These are phyloP conservation scores for Actinopyga echinites DNA, from an alignment of 53 echinoderm and acorn worm genomes.

Conservation along the genomic window DNA sequence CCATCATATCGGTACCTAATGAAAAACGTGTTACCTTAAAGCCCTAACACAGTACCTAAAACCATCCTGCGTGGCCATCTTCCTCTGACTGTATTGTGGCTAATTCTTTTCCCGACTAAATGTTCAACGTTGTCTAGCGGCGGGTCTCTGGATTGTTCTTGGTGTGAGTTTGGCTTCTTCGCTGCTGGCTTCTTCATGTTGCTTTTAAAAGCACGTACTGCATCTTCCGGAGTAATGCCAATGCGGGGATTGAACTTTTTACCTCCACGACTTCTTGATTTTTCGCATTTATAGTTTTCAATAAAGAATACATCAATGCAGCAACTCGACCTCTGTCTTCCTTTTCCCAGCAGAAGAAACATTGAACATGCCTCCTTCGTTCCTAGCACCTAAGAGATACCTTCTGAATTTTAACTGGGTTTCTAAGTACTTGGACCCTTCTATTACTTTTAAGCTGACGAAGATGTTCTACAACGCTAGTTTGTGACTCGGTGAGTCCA, in stretches of 20 bases:
- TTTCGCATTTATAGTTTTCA: not conserved
- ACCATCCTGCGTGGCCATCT: constrained; percentile 2
- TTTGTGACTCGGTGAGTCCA: constrained; percentile 7
- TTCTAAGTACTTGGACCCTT: constrained; percentile 5
- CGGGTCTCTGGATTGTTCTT: not conserved
- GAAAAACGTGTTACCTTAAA: not conserved
- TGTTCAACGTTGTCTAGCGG: not conserved
- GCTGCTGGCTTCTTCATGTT: not conserved
- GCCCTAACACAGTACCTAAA: not conserved
- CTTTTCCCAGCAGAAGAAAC: constrained; percentile 32
- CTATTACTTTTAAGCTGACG: not conserved
- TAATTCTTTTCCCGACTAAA: too few relatives aligned
- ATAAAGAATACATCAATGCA: not conserved
- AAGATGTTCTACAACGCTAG: not conserved
- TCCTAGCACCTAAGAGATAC: constrained; percentile 25
- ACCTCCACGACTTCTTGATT: not conserved
- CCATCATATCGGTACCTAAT: constrained; percentile 11
- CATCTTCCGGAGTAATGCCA: constrained; percentile 21
- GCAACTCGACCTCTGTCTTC: constrained; percentile 20
- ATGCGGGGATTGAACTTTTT: not conserved
- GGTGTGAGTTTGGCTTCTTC: not conserved
- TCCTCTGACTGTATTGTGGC: not conserved
- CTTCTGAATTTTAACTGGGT: constrained; percentile 34
- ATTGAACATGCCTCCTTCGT: constrained; percentile 37
- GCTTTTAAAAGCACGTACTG: constrained; percentile 3